phyloP scores from a whole-genome alignment of 2,113 vertebrate genomes.

The Dipodomys stephensi region DNA sequence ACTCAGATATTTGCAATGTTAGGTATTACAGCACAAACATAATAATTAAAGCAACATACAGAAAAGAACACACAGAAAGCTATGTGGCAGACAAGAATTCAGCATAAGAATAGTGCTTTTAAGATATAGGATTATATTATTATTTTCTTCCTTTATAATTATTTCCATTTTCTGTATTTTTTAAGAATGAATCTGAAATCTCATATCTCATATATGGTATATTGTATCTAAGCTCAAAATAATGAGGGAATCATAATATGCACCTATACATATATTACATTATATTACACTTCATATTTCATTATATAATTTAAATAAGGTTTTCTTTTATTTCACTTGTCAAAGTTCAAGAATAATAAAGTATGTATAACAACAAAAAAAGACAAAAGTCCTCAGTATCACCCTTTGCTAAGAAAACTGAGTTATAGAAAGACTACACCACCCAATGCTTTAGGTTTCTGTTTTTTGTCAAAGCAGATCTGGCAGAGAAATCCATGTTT shows the following conservation, averaged over 20 bases:
- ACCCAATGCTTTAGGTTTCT: conserved; percentile 63
- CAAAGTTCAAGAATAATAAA: conserved; percentile 48
- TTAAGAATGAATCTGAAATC: conserved; percentile 39
- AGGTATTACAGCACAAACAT: neutral
- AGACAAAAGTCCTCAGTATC: neutral
- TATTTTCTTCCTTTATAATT: conserved; percentile 13
- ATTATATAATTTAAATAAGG: conserved; percentile 20
- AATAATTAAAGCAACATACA: neutral
- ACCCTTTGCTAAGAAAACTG: conserved; percentile 5
- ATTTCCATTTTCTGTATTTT: conserved; percentile 9
- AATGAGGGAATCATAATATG: neutral
- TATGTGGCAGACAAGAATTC: neutral
- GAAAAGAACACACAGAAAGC: neutral
- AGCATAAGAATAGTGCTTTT: neutral
- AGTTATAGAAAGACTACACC: conserved; percentile 42
- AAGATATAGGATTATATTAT: no score
- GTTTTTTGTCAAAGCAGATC: conserved; percentile 65
- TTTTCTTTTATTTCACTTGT: conserved; percentile 41
- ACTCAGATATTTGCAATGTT: neutral
- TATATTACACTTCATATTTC: neutral
- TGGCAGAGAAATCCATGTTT: conserved; percentile 78
- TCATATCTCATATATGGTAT: neutral
- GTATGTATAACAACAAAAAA: neutral
- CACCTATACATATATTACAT: neutral
- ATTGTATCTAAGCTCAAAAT: conserved; percentile 47